phyloP scores from a whole-genome alignment of 2,888 invertebrate species.

The Callyntrura guangdongensis region DNA sequence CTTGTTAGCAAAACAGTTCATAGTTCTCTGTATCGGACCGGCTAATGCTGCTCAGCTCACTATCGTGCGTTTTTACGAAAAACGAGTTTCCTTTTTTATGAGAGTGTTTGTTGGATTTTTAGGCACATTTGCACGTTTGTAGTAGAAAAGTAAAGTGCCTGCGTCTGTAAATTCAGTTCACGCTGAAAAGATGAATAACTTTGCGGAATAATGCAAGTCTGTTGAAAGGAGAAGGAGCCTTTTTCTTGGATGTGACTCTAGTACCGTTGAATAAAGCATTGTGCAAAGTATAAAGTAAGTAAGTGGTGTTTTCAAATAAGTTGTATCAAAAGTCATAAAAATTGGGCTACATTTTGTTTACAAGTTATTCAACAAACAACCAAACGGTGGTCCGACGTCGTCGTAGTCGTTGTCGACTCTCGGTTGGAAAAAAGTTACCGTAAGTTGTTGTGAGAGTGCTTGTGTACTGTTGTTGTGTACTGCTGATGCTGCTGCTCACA shows the following conservation, averaged over 20 bases:
- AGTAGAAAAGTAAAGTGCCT: background rate
- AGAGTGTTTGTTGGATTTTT: background rate
- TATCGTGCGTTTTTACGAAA: background rate
- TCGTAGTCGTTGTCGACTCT: background rate
- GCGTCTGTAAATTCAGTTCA: background rate
- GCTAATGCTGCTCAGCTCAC: background rate
- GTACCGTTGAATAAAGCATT: conserved; percentile 27
- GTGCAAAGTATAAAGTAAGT: conserved; percentile 38
- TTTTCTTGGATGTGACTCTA: conserved; percentile 32
- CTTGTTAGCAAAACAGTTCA: background rate
- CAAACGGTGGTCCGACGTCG: conserved; percentile 49
- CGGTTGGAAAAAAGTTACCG: background rate
- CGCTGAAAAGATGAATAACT: conserved; percentile 45
- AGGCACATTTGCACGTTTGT: conserved; percentile 17
- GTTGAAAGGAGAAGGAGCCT: conserved; percentile 32
- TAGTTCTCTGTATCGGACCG: background rate
- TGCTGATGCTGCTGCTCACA: background rate
- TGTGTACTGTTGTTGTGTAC: conserved; percentile 8
- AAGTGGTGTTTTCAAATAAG: conserved; percentile 65
- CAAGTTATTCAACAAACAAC: conserved; percentile 54
- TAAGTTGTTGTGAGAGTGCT: background rate
- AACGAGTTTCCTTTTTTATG: background rate
- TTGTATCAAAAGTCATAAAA: conserved; percentile 67
- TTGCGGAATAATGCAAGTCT: conserved; percentile 30
- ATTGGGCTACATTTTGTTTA: conserved; percentile 65